Evolutionary conservation across 2,113 vertebrate species (phyloP).

Genomic region (Lanius collurio): DNA sequence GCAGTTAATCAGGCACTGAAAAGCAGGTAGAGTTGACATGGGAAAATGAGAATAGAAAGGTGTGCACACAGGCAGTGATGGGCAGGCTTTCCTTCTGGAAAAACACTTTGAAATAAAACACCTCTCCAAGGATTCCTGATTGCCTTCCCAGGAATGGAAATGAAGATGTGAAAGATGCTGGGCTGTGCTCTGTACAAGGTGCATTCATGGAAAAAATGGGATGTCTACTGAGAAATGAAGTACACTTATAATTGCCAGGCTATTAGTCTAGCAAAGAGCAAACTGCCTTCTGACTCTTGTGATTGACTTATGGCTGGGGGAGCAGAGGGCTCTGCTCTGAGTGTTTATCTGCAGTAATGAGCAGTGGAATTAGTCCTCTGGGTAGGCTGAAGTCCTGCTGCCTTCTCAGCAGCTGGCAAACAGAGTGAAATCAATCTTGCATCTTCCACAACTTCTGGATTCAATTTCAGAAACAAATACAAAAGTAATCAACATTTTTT

Average conservation of each 20-base stretch:
- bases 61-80: background rate
- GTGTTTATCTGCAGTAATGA: background rate
- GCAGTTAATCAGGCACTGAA: background rate
- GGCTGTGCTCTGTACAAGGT: background rate
- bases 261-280: background rate
- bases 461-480: background rate
- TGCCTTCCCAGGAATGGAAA: background rate
- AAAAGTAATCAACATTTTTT: background rate
- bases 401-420: conserved; percentile 23
- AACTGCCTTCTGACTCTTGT: background rate
- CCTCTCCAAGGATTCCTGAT: background rate
- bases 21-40: background rate
- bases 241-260: background rate
- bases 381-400: background rate
- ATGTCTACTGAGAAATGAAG: background rate
- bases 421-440: background rate
- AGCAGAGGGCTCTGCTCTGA: background rate
- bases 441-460: background rate
- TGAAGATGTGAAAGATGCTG: background rate
- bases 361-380: background rate
- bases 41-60: background rate
- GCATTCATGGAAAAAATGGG: background rate
- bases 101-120: background rate
- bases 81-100: background rate
- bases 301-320: background rate